Percentiles rank a stretch among this genome's conserved stretches.
phyloP scores from a whole-genome alignment of 2,113 vertebrate genomes.

The Phalacrocorax carbo region DNA sequence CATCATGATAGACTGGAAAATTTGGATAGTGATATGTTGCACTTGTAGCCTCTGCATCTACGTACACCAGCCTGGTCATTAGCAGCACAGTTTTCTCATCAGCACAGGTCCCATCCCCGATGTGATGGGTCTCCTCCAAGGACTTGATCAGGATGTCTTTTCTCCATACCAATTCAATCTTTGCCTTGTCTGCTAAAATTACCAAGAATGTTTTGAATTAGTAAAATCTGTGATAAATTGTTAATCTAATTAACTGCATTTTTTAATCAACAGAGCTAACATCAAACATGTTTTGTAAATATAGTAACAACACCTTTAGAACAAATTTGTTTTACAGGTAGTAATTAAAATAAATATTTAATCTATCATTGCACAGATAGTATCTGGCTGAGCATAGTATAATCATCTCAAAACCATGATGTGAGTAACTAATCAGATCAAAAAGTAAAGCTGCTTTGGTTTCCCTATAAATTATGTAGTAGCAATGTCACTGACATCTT shows the following conservation, averaged over 20 bases:
- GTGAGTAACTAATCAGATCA: background rate
- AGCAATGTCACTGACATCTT: background rate
- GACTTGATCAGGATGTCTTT: background rate
- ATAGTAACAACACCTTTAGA: background rate
- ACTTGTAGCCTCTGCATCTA: background rate
- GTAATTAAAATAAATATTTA: slow-evolving; percentile 40
- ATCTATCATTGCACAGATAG: background rate
- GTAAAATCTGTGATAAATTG: background rate
- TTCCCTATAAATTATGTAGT: background rate
- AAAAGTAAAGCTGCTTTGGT: background rate
- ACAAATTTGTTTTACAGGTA: background rate
- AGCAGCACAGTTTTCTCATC: background rate
- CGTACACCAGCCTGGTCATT: background rate
- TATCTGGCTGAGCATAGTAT: background rate
- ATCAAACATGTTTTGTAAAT: background rate
- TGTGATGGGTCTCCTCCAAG: background rate
- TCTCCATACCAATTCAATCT: background rate
- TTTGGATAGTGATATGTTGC: background rate
- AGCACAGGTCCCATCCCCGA: background rate
- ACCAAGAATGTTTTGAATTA: background rate
- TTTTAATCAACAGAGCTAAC: background rate
- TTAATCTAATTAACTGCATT: background rate
- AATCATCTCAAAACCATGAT: slow-evolving; percentile 12
- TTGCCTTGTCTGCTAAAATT: background rate
- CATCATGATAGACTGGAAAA: background rate